phyloP scores from a whole-genome alignment of 2,888 invertebrate species.

The Tinea trinotella region DNA sequence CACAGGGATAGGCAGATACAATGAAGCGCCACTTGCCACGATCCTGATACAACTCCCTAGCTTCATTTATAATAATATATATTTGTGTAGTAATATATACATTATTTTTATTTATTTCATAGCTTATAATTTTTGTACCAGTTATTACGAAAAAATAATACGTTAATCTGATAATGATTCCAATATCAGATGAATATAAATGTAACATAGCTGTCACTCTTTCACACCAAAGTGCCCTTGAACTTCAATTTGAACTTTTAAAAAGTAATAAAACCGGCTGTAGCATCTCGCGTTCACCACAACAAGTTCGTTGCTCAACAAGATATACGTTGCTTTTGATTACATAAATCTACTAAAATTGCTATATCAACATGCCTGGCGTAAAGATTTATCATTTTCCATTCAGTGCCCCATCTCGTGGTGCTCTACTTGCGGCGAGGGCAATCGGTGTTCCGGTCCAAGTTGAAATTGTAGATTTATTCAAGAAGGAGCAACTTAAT shows the following conservation, averaged over 20 bases:
- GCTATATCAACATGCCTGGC: background rate
- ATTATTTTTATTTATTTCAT: too few relatives aligned
- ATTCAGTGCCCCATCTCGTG: slow-evolving; percentile 74
- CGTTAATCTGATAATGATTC: too few relatives aligned
- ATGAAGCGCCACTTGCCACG: too few relatives aligned
- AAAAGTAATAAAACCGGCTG: background rate
- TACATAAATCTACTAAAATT: background rate
- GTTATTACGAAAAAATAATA: too few relatives aligned
- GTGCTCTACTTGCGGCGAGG: slow-evolving; percentile 72
- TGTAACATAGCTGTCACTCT: too few relatives aligned
- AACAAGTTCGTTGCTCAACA: background rate
- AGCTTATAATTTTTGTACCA: too few relatives aligned
- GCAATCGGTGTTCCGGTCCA: slow-evolving; percentile 66
- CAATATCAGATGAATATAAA: too few relatives aligned
- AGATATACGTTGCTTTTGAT: background rate
- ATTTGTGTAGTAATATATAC: too few relatives aligned
- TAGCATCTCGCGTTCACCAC: background rate
- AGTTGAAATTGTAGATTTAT: slow-evolving; percentile 67
- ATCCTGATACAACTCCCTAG: too few relatives aligned
- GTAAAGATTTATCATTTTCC: slow-evolving; percentile 74
- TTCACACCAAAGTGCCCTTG: too few relatives aligned
- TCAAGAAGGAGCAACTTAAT: slow-evolving; percentile 71
- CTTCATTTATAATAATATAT: too few relatives aligned
- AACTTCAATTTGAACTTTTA: background rate
- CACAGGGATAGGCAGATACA: too few relatives aligned